phyloP scores from a whole-genome alignment of 1,140 invertebrate genomes.

The Oscheius sp. region DNA sequence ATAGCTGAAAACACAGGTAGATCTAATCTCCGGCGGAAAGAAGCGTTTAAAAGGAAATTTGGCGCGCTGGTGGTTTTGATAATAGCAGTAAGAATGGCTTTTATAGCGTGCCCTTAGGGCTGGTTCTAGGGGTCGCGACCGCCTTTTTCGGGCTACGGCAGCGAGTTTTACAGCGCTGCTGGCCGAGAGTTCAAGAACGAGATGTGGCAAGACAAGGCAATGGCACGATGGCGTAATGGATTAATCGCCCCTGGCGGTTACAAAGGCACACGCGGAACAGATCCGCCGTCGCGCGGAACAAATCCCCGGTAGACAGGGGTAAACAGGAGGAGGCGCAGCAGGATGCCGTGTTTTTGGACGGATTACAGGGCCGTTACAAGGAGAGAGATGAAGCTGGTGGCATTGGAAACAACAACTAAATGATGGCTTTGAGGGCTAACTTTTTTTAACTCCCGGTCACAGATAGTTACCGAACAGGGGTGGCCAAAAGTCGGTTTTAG shows the following conservation, averaged over 20 bases:
- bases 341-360: too few relatives aligned
- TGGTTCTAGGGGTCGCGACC: not conserved
- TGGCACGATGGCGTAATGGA: not conserved
- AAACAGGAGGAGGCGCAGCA: too few relatives aligned
- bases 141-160: not conserved
- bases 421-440: too few relatives aligned
- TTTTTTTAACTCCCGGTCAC: too few relatives aligned
- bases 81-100: slow-evolving; percentile 9
- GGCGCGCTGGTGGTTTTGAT: slow-evolving; percentile 3
- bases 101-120: slow-evolving; percentile 1
- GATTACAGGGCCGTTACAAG: too few relatives aligned
- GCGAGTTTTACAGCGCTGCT: slow-evolving; percentile 6
- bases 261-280: not conserved
- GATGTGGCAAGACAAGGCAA: not conserved
- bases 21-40: too few relatives aligned
- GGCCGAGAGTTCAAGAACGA: slow-evolving; percentile 11
- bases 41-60: slow-evolving; percentile 14
- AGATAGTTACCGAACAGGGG: too few relatives aligned
- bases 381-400: too few relatives aligned
- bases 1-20: not conserved
- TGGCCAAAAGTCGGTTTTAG: too few relatives aligned
- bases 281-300: not conserved
- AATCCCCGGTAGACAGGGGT: too few relatives aligned
- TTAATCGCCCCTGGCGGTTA: not conserved
- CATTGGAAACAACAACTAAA: too few relatives aligned